Percentiles rank a stretch among this genome's conserved stretches.
These are phyloP conservation scores for Oncorhynchus nerka DNA, from an alignment of 2,113 vertebrate genomes.

Conservation along the genomic window DNA sequence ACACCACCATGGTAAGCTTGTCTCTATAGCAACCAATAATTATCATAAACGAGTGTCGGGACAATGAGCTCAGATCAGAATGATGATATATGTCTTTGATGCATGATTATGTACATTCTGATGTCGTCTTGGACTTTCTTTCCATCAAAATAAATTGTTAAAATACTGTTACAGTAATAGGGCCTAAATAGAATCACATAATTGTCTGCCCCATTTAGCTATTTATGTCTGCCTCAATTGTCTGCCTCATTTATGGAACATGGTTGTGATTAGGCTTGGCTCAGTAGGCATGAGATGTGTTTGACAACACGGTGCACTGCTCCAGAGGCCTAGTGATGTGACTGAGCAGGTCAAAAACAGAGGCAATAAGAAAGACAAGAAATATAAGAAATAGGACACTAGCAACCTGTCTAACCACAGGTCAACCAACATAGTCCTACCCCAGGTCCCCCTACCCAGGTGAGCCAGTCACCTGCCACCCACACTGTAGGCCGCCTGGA, in stretches of 20 bases:
- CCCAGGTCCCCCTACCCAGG: neutral
- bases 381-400: neutral
- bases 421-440: neutral
- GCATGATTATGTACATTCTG: neutral
- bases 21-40: slow-evolving; percentile 21
- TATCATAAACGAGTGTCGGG: neutral
- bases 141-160: neutral
- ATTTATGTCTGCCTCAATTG: neutral
- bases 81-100: slow-evolving; percentile 3
- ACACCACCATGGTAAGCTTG: neutral
- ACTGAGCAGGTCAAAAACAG: too few species aligned
- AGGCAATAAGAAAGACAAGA: too few species aligned
- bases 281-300: neutral
- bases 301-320: neutral
- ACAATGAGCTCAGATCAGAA: neutral
- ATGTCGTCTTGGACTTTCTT: neutral
- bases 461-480: neutral
- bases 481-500: too few species aligned
- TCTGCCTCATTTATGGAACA: neutral
- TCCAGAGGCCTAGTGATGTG: neutral
- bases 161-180: neutral
- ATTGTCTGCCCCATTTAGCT: neutral
- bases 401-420: neutral
- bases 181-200: neutral
- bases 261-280: neutral